Base-by-base conservation (phyloP, 1,140 invertebrate genomes). In the Nasonia vitripennis region DNA sequence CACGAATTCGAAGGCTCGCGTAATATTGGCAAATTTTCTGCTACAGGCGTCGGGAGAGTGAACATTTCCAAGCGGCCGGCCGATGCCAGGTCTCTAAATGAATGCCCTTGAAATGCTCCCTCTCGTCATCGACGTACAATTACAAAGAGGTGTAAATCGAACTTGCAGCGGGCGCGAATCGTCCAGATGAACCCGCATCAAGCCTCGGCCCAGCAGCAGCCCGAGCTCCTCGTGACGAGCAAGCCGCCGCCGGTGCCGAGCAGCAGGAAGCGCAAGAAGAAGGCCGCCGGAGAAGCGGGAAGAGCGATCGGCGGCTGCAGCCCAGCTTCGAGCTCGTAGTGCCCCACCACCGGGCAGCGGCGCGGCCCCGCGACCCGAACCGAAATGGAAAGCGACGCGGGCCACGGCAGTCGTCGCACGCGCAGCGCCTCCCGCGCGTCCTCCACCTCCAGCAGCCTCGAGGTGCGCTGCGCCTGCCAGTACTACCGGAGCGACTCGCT, bases 381-480 rank as follows among this genome's bases (percentile, higher is more conserved):
- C 23, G 89, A 88, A 89, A 92, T 92, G 91, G 91, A 90, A 86
- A 89, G 91, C 82, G 90, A 92, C 80, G 87, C 41, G 87, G 90
- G 89, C 89, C n/a, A 62, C 55, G 5, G 14, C 9, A 90, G 87
- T 6, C 90, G 91, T 81, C 80, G 85, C 20, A 67, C 80, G 34
- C 70, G 79, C 37, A 78, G 79, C 81, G 87, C 88, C 78, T 91
- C 90, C 78, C 91, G 95, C 88, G 95, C 95, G 81, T 95, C 95
- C 88, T 94, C 95, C 86, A 94, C 94, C 89, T 95, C 96, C 68
- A 95, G 96, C 70, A 94, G 95, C 89, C 91, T 91, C 89, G 96
- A 97, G 91, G 97, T 97, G 71, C 95, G 96, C 84, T 97, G 97
- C 92, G 97, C 94, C 85, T 97, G 97, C 94, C 97, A 97, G 94